Percentiles rank a stretch among this genome's conserved stretches.
These are phyloP conservation scores for Leptoteleia sp. DNA, from an alignment of 1,140 invertebrate species.

Conservation along the genomic window DNA sequence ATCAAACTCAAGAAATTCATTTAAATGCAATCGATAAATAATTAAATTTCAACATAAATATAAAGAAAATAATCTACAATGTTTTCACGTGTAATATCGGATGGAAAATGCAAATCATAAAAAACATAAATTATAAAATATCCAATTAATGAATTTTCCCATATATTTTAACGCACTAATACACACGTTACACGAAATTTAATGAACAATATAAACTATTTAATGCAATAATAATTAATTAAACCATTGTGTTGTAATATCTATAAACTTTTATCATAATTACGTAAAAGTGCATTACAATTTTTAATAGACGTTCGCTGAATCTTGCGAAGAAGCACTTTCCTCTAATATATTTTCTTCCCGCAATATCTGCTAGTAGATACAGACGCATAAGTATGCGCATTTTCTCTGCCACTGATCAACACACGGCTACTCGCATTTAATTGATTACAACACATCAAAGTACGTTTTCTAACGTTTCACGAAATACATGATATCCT, in stretches of 20 bases:
- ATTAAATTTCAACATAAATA: no score
- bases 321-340: constrained; percentile 6
- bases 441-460: constrained; percentile 29
- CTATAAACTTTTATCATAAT: constrained; percentile 9
- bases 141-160: no score
- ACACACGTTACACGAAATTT: no score
- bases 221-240: no score
- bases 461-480: constrained; percentile 22
- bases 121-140: no score
- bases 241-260: constrained; percentile 19
- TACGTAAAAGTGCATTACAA: constrained; percentile 13
- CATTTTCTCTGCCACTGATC: constrained; percentile 23
- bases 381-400: constrained; percentile 7
- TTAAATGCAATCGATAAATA: no score
- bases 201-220: no score
- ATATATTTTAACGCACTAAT: no score
- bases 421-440: constrained; percentile 3
- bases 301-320: constrained; percentile 10
- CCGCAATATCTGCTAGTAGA: constrained; percentile 14
- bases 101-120: no score
- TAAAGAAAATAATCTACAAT: no score
- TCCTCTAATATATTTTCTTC: constrained; percentile 25
- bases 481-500: constrained; percentile 9
- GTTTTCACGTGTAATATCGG: no score
- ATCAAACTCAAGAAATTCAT: no score